Percentiles rank a stretch among this genome's conserved stretches.
Evolutionary conservation across 2,797 vertebrate species (phyloP).

Genomic region (Ficedula albicollis): DNA sequence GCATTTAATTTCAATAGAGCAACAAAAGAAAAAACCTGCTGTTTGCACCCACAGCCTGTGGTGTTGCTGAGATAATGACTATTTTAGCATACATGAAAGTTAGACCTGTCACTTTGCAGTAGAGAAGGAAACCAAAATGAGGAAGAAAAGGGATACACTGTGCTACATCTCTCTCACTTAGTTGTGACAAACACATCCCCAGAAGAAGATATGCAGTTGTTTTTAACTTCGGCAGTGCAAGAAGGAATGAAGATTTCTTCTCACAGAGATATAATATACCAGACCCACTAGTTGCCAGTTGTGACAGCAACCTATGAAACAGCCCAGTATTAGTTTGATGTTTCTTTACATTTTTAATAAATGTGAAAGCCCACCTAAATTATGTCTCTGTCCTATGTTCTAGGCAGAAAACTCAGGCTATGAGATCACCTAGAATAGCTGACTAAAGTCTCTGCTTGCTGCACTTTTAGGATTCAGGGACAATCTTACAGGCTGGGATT

Average conservation of each 20-base stretch:
- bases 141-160: not conserved
- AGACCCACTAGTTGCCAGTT: not conserved
- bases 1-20: not conserved
- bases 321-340: not conserved
- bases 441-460: not conserved
- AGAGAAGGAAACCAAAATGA: not conserved
- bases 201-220: not conserved
- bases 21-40: slow-evolving; percentile 17
- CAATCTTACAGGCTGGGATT: not conserved
- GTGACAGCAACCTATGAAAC: not conserved
- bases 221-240: not conserved
- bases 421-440: not conserved
- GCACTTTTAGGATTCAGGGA: not conserved
- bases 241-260: not conserved
- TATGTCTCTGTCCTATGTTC: not conserved
- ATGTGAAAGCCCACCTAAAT: not conserved
- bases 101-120: not conserved
- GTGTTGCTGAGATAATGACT: not conserved
- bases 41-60: not conserved
- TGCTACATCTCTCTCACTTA: not conserved
- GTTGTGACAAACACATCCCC: not conserved
- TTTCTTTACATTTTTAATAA: not conserved
- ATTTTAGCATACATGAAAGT: not conserved
- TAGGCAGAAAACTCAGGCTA: not conserved
- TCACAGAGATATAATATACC: not conserved